Conservation (phyloP, 2,888 invertebrate genomes). For the Melipona beecheii region DNA sequence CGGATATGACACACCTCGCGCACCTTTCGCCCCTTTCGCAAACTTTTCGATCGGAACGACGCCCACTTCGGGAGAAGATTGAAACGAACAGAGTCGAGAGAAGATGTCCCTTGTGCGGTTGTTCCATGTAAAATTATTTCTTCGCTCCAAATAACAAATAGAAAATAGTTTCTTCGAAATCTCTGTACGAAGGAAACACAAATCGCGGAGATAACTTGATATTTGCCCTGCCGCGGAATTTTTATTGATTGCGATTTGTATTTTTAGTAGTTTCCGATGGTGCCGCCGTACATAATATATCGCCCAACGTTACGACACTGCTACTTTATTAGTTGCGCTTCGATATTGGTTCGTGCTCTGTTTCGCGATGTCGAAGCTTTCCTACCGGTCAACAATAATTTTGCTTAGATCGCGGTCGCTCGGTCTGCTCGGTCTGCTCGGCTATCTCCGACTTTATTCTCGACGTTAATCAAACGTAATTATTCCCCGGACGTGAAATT, state of each 20-base stretch:
- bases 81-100: neutral
- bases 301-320: conserved; percentile 23
- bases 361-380: conserved; percentile 39
- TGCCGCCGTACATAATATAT: conserved; percentile 13
- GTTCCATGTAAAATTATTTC: neutral
- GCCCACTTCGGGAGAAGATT: neutral
- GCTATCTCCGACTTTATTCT: conserved; percentile 26
- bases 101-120: neutral
- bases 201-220: neutral
- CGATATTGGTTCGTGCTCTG: conserved; percentile 49
- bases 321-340: conserved; percentile 38
- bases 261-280: conserved; percentile 50
- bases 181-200: neutral
- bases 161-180: neutral
- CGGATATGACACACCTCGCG: conserved; percentile 18
- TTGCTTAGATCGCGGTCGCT: conserved; percentile 47
- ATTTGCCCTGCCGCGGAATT: conserved; percentile 24
- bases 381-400: conserved; percentile 39
- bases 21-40: neutral
- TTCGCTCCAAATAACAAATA: too few species aligned
- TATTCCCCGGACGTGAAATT: conserved; percentile 1
- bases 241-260: conserved; percentile 46
- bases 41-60: conserved; percentile 5
- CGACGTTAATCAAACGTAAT: conserved; percentile 22
- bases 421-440: neutral